Evolutionary conservation across 2,797 vertebrate genomes (phyloP), one percentile per base, ranked within the genome.

Genomic region (Caiman crocodilus): DNA sequence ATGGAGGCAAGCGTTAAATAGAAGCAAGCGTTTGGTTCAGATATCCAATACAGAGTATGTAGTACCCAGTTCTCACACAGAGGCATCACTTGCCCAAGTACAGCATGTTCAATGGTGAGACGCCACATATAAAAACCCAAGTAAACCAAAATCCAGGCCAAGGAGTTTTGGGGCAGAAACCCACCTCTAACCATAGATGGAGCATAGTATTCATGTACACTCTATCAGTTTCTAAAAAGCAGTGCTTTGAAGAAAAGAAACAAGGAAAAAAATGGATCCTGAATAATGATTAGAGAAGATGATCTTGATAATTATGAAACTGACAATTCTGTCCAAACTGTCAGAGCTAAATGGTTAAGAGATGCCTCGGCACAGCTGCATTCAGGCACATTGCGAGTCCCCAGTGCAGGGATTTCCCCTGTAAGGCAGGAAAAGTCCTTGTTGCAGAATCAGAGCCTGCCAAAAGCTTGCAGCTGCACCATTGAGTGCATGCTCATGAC

Each of bases 101-200:
- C 9, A 50, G 42, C 42, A 50, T 50, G 42, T 50, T 50, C 42
- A 50, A 50, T 2, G 57, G 82, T 11, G 16, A 79, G 30, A 85
- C 79, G 35, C 50, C 88, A 92, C 1, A 0, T 82, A 80, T 85
- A 30, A 76, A 67, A n/a, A 76, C 58, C 32, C 63, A 78, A n/a
- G 4, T 59, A 92, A 60, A 76, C 3, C 32, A 73, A 84, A 91
- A 85, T 88, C 25, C 78, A 28, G 88, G 84, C 1, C 32, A 17
- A 92, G 77, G 6, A 86, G 3, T 86, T 21, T 55, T 20, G 79
- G 50, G 4, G 7, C 26, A 59, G 28, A 12, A 20, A 30, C 5
- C 18, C 26, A 42, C 84, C 26, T 61, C 28, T 57, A 25, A 14
- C 74, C 87, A 84, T 63, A 25, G 75, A 76, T 20, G 4, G 13